These are phyloP conservation scores for Oostethus manadensis DNA, from an alignment of 2,113 vertebrate species.

Conservation along the genomic window DNA sequence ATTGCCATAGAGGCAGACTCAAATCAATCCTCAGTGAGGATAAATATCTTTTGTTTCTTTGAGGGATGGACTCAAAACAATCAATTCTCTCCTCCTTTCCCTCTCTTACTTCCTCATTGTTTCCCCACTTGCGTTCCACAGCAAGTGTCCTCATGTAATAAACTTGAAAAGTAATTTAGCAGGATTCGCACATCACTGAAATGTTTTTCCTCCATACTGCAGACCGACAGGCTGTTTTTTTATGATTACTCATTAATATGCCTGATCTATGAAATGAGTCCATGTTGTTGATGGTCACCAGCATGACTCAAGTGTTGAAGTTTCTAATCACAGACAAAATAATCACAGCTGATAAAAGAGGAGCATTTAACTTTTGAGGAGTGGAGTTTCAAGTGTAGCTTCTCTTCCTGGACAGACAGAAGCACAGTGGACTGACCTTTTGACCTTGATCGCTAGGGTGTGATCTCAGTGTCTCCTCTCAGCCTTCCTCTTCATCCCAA, in stretches of 20 bases:
- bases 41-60: slow-evolving; percentile 44
- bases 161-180: slow-evolving; percentile 60
- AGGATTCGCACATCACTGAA: slow-evolving; percentile 61
- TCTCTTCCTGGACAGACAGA: slow-evolving; percentile 47
- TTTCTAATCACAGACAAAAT: neutral
- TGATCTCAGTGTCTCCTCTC: slow-evolving; percentile 70
- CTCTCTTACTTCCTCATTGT: slow-evolving; percentile 52
- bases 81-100: slow-evolving; percentile 53
- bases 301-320: neutral
- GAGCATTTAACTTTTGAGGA: slow-evolving; percentile 49
- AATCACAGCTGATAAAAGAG: neutral
- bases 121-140: slow-evolving; percentile 52
- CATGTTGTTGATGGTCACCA: slow-evolving; percentile 10
- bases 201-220: slow-evolving; percentile 42
- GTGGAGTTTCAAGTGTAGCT: slow-evolving; percentile 64
- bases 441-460: slow-evolving; percentile 61
- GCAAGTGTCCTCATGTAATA: slow-evolving; percentile 64
- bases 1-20: slow-evolving; percentile 61
- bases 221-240: slow-evolving; percentile 67
- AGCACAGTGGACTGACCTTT: slow-evolving; percentile 41
- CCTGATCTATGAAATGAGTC: slow-evolving; percentile 48
- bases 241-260: slow-evolving; percentile 43
- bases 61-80: slow-evolving; percentile 66
- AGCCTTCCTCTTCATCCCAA: slow-evolving; percentile 62
- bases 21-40: slow-evolving; percentile 66